Evolutionary conservation across 1,140 invertebrate genomes (phyloP), one percentile per base, ranked within the genome.

Genomic region (Nixonia krombeini): DNA sequence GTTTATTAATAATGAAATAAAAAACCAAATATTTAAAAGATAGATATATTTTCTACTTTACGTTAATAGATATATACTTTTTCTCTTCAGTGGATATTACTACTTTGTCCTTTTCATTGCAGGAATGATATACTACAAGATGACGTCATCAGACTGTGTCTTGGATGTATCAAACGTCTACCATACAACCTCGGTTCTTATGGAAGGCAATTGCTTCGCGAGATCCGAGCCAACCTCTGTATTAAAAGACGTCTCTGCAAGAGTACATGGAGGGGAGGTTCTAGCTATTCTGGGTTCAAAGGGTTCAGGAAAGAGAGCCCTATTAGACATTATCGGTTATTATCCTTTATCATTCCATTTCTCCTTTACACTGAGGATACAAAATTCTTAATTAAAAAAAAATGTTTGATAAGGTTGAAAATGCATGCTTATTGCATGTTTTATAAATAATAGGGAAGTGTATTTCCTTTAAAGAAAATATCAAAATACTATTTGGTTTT

Each of bases 271-370:
- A 33, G 94, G 94, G 8, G 95, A 97, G 85, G 93, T 97, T 28
- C 90, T 96, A 70, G 95, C 95, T 12, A 91, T 97, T 56, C 85
- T 97, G 4, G 96, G 96, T 4, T 96, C 94, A 0, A 97, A 97
- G 88, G 95, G 94, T 90, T 96, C 94, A 65, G 95, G 96, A 0
- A 97, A 97, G 79, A 87, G 93, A 46, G 94, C 95, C 0, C 86
- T 97, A 1, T 83, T 97, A 2, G 95, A 97, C 78, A 94, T 97
- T 1, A 96, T 97, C 18, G 84, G 84, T 85, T 70, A 42, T 31
- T 21, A 42, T 53, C 49, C 9, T n/a, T 35, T 35, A 13, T 13
- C 12, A 21, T 6, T 3, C 2, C 21, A 3, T 21, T 21, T 21
- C 6, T 21, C 6, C 21, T 3, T 21, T 21, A 6, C n/a, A n/a